Evolutionary conservation across 2,888 invertebrate species (phyloP).

Genomic region (Epicampocera succincta): DNA sequence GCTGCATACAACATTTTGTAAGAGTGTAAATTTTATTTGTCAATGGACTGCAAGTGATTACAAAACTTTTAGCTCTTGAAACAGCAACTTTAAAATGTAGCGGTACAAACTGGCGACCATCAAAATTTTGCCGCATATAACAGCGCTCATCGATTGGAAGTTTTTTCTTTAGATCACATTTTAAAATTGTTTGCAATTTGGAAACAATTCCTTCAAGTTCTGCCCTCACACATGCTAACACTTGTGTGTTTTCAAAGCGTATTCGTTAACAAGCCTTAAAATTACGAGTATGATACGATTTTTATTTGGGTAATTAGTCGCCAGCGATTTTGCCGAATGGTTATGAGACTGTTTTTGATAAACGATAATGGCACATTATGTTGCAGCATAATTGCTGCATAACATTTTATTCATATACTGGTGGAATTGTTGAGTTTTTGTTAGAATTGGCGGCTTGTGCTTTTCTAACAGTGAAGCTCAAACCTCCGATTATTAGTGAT

Average conservation of each 20-base stretch:
- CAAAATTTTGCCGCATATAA: no score
- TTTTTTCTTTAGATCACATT: no score
- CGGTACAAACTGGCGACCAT: no score
- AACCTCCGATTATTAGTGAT: no score
- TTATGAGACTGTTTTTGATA: conserved; percentile 72
- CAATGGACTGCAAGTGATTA: no score
- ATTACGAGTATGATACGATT: conserved; percentile 69
- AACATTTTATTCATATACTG: conserved; percentile 5
- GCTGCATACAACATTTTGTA: no score
- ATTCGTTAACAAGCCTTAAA: conserved; percentile 55
- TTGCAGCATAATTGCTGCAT: conserved; percentile 55
- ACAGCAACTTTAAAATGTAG: no score
- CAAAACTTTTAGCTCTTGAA: no score
- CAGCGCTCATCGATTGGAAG: no score
- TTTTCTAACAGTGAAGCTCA: no score
- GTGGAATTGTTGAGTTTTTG: conserved; percentile 5
- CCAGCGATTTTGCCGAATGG: conserved; percentile 60
- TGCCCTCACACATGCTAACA: not conserved
- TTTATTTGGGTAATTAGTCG: conserved; percentile 75
- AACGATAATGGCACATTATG: conserved; percentile 78
- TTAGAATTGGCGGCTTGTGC: not conserved
- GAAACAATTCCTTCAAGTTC: conserved; percentile 16
- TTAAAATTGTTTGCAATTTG: no score
- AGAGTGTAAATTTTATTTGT: no score
- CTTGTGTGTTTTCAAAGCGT: not conserved